Base-by-base conservation (phyloP, 2,113 vertebrate genomes). In the Poeciliopsis turrubarensis region DNA sequence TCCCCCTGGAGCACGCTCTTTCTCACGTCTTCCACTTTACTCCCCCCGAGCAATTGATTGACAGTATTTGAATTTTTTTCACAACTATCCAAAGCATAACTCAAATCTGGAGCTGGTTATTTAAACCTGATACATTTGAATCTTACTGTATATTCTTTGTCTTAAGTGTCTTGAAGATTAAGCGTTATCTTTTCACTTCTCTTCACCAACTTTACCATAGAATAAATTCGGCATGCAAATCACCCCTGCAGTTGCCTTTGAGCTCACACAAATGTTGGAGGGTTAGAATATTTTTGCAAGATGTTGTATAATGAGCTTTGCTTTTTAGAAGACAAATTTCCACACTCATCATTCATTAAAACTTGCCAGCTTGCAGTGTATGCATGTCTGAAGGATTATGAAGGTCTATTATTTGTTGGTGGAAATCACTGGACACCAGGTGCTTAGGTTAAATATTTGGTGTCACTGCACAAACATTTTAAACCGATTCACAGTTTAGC, bases 391-490 rank as follows among this genome's bases (percentile, higher is more conserved):
- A 83, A 74, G 83, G 91, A 91, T 92, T 91, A 92, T 68, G 10
- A 41, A 81, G 77, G 78, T 87, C 90, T 86, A 89, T 93, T 91
- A 92, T 85, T 91, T 92, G 83, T 86, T 61, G 0, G 60, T 85
- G 83, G 81, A 88, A 89, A 82, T 89, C 67, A 37, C 79, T 74
- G 37, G 80, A 79, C 86, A 89, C 87, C 27, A 60, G 70, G 30
- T 85, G 89, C 91, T 79, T 91, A 78, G 86, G 86, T 90, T 91
- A 87, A 92, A 89, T 75, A 70, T 73, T 31, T 27, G 68, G 75
- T 79, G 68, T 75, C 65, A 66, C 73, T 67, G 82, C 80, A 78
- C 51, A 82, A n/a, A 29, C 78, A 81, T 88, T 91, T 88, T 90
- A 86, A 92, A 89, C 73, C 75, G 75, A 79, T 70, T 84, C 66